Evolutionary conservation across 92 coral and sea anemone genomes (phyloP), one percentile per base, ranked within the genome.

Genomic region (Parazoanthus atlanticus): DNA sequence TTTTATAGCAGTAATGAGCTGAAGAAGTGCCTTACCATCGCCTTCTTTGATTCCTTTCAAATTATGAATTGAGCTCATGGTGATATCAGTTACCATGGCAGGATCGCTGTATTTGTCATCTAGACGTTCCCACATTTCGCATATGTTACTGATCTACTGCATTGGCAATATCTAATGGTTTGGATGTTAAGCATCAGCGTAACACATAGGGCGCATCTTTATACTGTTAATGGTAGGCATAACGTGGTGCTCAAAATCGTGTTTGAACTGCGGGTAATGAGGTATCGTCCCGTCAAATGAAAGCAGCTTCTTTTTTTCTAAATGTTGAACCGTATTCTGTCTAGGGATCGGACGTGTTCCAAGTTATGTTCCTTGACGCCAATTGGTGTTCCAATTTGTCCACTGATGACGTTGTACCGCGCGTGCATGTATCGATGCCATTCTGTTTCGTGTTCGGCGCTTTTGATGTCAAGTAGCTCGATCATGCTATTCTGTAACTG

Each of bases 61-160:
- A 56, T 75, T 76, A 67, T 84, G 80, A 30, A 84, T 89, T 12
- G 81, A 65, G 38, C 38, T 46, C 41, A 78, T 88, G 10, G 84
- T 46, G 29, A 78, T 33, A 46, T 77, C 81, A n/a, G 65, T 80
- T 6, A 84, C 77, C 61, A 84, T 84, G 36, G 88, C 77, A 30
- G 88, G 88, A 28, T 65, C 83, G 0, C 85, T 88, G 36, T 89
- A 89, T 66, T 82, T 91, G 58, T 87, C 88, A 49, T 91, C 85
- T 13, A 88, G 78, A n/a, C 88, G 93, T 28, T 75, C 54, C 93
- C 88, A 91, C 90, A 91, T 91, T 72, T 79, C 80, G 58, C 49
- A 31, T 79, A 56, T 87, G 74, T 80, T 82, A 77, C n/a, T n/a
- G n/a, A n/a, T 91, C 91, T 7, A 88, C 87, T n/a, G n/a, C n/a